phyloP scores from a whole-genome alignment of 2,113 vertebrate genomes.

The Parotia lawesii region DNA sequence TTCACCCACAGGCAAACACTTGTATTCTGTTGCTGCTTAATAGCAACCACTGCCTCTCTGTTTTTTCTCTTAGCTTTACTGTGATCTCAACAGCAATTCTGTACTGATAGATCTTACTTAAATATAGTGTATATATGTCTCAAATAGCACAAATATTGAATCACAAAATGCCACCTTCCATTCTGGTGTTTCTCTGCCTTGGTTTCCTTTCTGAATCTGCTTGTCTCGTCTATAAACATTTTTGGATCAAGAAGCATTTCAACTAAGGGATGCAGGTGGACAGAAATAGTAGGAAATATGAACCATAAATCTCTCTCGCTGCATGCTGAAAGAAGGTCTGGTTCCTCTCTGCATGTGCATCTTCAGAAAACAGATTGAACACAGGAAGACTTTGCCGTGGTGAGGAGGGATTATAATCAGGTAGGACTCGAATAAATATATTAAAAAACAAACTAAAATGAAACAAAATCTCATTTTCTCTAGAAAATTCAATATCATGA shows the following conservation, averaged over 20 bases:
- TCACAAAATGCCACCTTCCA: not conserved
- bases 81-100: not conserved
- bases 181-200: not conserved
- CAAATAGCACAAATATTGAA: not conserved
- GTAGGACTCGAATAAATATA: not conserved
- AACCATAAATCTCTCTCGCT: not conserved
- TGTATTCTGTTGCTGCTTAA: not conserved
- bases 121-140: not conserved
- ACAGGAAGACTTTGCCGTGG: not conserved
- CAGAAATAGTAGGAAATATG: not conserved
- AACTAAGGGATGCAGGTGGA: not conserved
- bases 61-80: not conserved
- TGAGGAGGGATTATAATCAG: not conserved
- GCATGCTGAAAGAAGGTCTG: not conserved
- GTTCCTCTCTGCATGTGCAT: not conserved
- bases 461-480: not conserved
- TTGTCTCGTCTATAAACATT: not conserved
- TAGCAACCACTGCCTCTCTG: not conserved
- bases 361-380: slow-evolving; percentile 18
- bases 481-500: not conserved
- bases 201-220: not conserved
- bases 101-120: not conserved
- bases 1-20: not conserved
- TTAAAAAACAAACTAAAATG: not conserved
- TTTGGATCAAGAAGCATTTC: not conserved